A percentile compares a stretch with the other conserved stretches of the same genome.
phyloP scores from a whole-genome alignment of 2,797 vertebrate species.

The Enteromius mattozi region DNA sequence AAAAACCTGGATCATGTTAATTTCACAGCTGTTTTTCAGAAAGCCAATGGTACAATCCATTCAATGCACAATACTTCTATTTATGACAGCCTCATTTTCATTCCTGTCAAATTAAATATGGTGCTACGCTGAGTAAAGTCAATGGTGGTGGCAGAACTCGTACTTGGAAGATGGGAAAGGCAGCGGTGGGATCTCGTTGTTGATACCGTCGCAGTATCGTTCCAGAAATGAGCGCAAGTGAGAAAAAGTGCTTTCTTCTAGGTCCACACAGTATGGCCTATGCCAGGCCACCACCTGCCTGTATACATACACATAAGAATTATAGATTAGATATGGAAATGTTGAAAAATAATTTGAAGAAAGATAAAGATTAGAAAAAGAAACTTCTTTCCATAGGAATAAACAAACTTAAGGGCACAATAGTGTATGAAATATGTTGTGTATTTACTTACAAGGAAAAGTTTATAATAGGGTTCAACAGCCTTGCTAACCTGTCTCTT shows the following conservation, averaged over 20 bases:
- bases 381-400: neutral
- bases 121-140: neutral
- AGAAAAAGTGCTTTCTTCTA: constrained; percentile 84
- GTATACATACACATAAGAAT: constrained; percentile 7
- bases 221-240: constrained; percentile 83
- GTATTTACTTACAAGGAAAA: neutral
- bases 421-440: neutral
- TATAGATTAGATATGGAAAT: neutral
- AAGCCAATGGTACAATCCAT: neutral
- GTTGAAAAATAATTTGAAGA: neutral
- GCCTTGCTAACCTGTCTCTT: constrained; percentile 78
- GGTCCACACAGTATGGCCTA: constrained; percentile 83
- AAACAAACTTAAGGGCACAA: neutral
- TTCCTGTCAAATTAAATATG: neutral
- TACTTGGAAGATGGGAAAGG: constrained; percentile 79
- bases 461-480: neutral
- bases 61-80: neutral
- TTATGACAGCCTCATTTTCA: neutral
- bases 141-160: neutral
- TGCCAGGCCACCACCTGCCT: constrained; percentile 86
- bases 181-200: constrained; percentile 75
- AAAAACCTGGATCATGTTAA: neutral
- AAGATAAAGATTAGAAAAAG: neutral
- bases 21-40: neutral
- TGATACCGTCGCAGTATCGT: constrained; percentile 82